These are phyloP conservation scores for Drosophila nr. perissopoda DNA, from an alignment of 2,888 invertebrate species.

Conservation along the genomic window DNA sequence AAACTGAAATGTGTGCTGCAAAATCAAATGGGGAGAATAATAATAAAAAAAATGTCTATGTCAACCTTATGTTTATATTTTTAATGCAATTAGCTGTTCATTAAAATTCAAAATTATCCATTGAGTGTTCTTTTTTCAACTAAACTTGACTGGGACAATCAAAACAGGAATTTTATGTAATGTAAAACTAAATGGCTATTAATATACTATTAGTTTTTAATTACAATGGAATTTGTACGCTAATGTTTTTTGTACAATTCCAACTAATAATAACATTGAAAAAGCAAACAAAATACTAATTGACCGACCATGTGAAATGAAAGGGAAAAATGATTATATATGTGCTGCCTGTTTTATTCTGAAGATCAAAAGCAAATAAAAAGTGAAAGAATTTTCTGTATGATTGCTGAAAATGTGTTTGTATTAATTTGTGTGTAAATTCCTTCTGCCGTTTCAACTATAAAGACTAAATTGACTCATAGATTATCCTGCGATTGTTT, in stretches of 20 bases:
- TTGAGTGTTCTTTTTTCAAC: neutral
- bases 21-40: constrained; percentile 14
- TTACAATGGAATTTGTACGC: neutral
- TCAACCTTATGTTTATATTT: constrained; percentile 40
- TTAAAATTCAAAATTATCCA: constrained; percentile 8
- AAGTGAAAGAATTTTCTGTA: constrained; percentile 9
- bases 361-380: constrained; percentile 48
- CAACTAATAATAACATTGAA: constrained; percentile 16
- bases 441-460: constrained; percentile 34
- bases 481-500: constrained; percentile 47
- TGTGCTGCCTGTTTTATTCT: constrained; percentile 18
- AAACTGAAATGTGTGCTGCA: constrained; percentile 28
- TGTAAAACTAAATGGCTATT: constrained; percentile 3
- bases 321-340: neutral
- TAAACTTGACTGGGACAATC: neutral
- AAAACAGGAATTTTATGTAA: neutral
- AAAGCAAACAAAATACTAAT: constrained; percentile 29
- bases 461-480: constrained; percentile 53
- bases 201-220: constrained; percentile 1
- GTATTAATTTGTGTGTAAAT: constrained; percentile 6
- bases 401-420: constrained; percentile 18
- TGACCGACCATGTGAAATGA: constrained; percentile 10
- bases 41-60: constrained; percentile 11
- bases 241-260: constrained; percentile 3
- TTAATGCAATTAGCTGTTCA: constrained; percentile 41